These are phyloP conservation scores for Amniataba percoides DNA, from an alignment of 2,797 vertebrate genomes.

Conservation along the genomic window DNA sequence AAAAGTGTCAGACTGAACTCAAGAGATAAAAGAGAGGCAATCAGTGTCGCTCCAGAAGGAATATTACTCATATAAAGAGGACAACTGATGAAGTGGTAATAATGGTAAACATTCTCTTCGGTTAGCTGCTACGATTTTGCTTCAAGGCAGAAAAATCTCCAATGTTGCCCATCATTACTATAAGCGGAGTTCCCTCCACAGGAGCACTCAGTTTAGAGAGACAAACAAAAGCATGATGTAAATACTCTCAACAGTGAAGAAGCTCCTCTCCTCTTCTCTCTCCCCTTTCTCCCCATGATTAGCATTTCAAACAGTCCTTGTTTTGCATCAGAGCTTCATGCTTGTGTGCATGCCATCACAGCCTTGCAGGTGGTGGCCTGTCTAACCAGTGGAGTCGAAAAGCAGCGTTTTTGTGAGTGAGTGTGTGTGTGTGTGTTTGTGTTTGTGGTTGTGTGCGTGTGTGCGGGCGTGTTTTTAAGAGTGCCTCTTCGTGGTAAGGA, in stretches of 20 bases:
- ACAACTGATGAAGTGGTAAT: slow-evolving; percentile 67
- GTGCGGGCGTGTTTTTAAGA: slow-evolving; percentile 23
- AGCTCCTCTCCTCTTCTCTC: slow-evolving; percentile 64
- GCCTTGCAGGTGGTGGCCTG: slow-evolving; percentile 81
- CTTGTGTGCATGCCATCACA: slow-evolving; percentile 76
- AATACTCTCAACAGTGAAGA: slow-evolving; percentile 77
- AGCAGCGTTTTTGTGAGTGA: slow-evolving; percentile 35
- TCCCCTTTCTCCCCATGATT: slow-evolving; percentile 73
- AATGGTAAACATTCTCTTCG: slow-evolving; percentile 65
- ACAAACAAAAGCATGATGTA: slow-evolving; percentile 81
- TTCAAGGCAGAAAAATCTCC: slow-evolving; percentile 63
- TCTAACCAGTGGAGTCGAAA: slow-evolving; percentile 72
- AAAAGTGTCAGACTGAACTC: slow-evolving; percentile 55
- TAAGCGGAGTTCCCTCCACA: slow-evolving; percentile 70
- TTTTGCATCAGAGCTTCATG: slow-evolving; percentile 80
- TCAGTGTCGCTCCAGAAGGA: slow-evolving; percentile 43
- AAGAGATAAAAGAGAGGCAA: slow-evolving; percentile 61
- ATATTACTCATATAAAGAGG: slow-evolving; percentile 62
- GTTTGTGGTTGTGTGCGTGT: slow-evolving; percentile 34
- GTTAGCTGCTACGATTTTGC: slow-evolving; percentile 48
- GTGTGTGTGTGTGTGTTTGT: slow-evolving; percentile 27
- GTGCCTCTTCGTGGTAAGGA: slow-evolving; percentile 48
- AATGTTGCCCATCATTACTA: slow-evolving; percentile 70
- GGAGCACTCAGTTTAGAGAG: slow-evolving; percentile 75
- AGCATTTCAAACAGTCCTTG: slow-evolving; percentile 87